phyloP scores from a whole-genome alignment of 1,140 invertebrate species.

The Aethina tumida region DNA sequence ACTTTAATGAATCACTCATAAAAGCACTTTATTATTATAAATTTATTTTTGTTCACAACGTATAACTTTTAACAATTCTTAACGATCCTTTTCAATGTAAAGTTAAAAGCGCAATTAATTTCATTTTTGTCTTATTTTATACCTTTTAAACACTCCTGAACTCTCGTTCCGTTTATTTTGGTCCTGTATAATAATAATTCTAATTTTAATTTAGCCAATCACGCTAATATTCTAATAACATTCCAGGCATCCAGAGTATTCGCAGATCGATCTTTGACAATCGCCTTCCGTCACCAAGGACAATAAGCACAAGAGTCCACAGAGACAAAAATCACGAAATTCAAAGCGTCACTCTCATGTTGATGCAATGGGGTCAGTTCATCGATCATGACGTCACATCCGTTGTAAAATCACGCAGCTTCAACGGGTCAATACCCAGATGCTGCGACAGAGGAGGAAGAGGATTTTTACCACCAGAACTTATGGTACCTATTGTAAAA shows the following conservation, averaged over 20 bases:
- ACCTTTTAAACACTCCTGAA: too few species aligned
- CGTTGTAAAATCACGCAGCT: slow-evolving; percentile 54
- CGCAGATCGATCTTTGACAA: slow-evolving; percentile 38
- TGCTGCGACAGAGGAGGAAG: slow-evolving; percentile 60
- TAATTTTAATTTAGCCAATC: not conserved
- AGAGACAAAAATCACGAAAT: slow-evolving; percentile 49
- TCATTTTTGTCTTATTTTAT: too few species aligned
- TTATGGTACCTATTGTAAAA: slow-evolving; percentile 41
- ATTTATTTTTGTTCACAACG: too few species aligned
- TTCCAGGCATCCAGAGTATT: slow-evolving; percentile 27
- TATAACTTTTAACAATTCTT: too few species aligned
- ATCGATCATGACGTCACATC: slow-evolving; percentile 73
- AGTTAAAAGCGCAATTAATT: too few species aligned
- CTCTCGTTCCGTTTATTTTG: too few species aligned
- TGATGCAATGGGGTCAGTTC: slow-evolving; percentile 83
- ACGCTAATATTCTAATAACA: not conserved
- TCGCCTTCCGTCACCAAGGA: slow-evolving; percentile 52
- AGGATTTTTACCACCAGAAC: slow-evolving; percentile 47
- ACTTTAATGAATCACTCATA: too few species aligned
- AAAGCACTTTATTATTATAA: too few species aligned
- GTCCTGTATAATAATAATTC: too few species aligned
- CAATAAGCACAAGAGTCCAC: slow-evolving; percentile 56
- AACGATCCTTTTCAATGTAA: too few species aligned
- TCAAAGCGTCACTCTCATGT: slow-evolving; percentile 57
- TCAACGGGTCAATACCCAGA: slow-evolving; percentile 69